Percentiles rank a stretch among this genome's conserved stretches.
These are phyloP conservation scores for Muntiacus reevesi DNA, from an alignment of 2,113 vertebrate species.

Conservation along the genomic window DNA sequence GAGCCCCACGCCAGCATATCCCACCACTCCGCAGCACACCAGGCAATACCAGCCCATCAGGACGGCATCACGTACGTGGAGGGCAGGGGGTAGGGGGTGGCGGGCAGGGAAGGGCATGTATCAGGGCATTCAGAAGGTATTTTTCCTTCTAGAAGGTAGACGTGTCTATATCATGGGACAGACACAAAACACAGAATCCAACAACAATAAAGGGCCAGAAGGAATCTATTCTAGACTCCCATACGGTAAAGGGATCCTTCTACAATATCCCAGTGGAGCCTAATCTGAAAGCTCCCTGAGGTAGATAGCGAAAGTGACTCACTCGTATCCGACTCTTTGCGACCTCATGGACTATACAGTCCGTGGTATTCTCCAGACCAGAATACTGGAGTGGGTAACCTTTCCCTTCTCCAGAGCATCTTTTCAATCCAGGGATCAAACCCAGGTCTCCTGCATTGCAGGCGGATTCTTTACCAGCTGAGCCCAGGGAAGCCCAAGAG, in stretches of 20 bases:
- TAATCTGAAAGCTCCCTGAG: neutral
- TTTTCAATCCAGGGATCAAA: neutral
- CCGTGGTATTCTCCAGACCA: neutral
- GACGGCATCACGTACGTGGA: rapidly evolving
- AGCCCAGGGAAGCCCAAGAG: neutral
- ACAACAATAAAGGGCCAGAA: neutral
- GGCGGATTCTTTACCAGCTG: neutral
- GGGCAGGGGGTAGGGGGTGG: neutral
- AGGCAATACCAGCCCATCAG: neutral
- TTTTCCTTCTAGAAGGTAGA: neutral
- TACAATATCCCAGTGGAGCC: neutral
- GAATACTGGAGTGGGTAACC: neutral
- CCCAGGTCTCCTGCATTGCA: neutral
- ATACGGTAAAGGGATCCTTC: no score
- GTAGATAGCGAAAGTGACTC: neutral
- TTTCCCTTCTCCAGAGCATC: neutral
- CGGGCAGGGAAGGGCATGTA: neutral
- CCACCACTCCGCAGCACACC: neutral
- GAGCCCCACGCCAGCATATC: no score
- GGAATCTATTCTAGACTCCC: neutral
- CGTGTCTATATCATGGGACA: neutral
- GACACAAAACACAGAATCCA: neutral
- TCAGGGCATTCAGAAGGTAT: neutral
- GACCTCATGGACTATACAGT: neutral
- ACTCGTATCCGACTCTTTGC: rapidly evolving